Evolutionary conservation across 2,797 vertebrate species (phyloP), one percentile per base, ranked within the genome.

Genomic region (Paratrypauchen microcephalus): DNA sequence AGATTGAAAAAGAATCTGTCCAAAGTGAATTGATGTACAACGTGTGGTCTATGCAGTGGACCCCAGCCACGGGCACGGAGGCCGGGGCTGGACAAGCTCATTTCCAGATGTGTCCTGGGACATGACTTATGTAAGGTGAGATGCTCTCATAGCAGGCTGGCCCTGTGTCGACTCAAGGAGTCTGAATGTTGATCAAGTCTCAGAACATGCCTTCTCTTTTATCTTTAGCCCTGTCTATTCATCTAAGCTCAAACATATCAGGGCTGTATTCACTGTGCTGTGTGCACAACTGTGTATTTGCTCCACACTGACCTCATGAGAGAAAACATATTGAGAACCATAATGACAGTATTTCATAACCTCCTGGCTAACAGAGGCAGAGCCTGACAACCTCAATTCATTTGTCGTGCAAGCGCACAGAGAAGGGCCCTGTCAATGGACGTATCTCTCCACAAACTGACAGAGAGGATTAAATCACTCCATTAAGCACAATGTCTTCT

Each of bases 61-160:
- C 56, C 52, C 68, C 71, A 68, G 75, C 81, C 65, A 69, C 23
- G 65, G 87, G 81, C 85, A 77, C 78, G 26, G 68, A 71, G 75
- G 72, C 69, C 66, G 82, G 77, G 81, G 75, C 55, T 81, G 79
- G 81, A 60, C 67, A 59, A 83, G 82, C 60, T 76, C 78, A 84
- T 86, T 86, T 92, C 85, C 89, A 91, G 87, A 90, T 88, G 88
- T 90, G 77, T 86, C 73, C 64, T 26, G 58, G 73, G 69, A 65
- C 54, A 68, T 75, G 82, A 82, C 78, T 88, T 91, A 88, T 82
- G 80, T 87, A 86, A 88, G 80, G 73, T 71, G 21, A 86, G 78
- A 73, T 69, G 74, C 64, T 58, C 76, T 78, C 75, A 72, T 78
- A 72, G 80, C 59, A 79, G 81, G 75, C 59, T 36, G 78, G 60